Base-by-base conservation (phyloP, 2,797 vertebrate genomes). In the Naso thynnoides region DNA sequence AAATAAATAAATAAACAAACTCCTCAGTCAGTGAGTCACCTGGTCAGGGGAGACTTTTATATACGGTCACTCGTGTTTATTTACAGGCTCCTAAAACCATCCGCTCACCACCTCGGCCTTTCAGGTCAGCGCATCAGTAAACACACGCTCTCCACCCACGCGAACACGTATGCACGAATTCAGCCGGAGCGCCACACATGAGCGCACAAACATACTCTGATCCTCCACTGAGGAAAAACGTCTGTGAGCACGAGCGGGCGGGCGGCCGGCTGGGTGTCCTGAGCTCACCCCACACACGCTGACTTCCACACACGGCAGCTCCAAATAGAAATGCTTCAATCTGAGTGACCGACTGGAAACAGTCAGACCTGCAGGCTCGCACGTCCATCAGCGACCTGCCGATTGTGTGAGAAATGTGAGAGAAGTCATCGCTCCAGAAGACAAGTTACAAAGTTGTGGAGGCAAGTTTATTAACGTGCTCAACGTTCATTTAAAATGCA, bases 261-360 rank as follows among this genome's bases (percentile, higher is more conserved):
- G 38, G 5, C n/a, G 55, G 31, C 23, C 11, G 48, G 23, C 48
- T n/a, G 36, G 23, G 44, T 1, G 63, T 79, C 82, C 80, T 86
- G 77, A 14, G 57, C 67, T 82, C 73, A 86, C 75, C 75, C 56
- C 72, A 8, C 44, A 65, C 70, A 68, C 24, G 56, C 66, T 9
- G 72, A n/a, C 66, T 21, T 39, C 55, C 38, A 41, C 65, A 41
- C 65, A 16, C 42, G 8, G 5, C 57, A 23, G 72, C 83, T 84
- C 71, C 75, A 82, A 88, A 85, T 80, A 86, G 83, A 78, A 67
- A 36, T 0, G 11, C 69, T 73, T 76, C 78, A 38, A 82, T 70
- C 45, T 67, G 29, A 2, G 57, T 5, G 68, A 65, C 19, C 7
- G 24, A 23, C 70, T 38, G 73, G 27, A 39, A 66, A 38, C 57